Conservation (phyloP, 1,140 invertebrate species). For the Eufriesea mexicana region DNA sequence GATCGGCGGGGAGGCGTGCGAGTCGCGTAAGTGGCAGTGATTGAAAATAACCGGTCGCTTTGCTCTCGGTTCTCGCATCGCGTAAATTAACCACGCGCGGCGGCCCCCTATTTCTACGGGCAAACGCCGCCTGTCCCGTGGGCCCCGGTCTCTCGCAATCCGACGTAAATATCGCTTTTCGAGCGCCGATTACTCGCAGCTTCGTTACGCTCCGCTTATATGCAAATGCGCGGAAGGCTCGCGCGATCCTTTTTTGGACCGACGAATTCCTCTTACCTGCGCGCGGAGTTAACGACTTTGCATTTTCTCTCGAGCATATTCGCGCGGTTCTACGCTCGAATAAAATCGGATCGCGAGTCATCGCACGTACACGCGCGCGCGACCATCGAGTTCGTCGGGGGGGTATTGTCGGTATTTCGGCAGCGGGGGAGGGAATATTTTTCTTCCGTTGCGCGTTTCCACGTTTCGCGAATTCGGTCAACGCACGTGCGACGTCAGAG, state of each 20-base stretch:
- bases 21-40: slow-evolving; percentile 38
- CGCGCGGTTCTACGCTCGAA: too few relatives aligned
- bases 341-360: too few relatives aligned
- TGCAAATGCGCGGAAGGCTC: not conserved
- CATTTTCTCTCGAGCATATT: too few relatives aligned
- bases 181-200: not conserved
- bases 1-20: not conserved
- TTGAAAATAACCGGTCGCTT: slow-evolving; percentile 38
- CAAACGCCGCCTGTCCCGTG: too few relatives aligned
- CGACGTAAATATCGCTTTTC: slow-evolving; percentile 20
- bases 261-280: not conserved
- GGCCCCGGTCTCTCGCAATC: not conserved
- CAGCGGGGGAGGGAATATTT: too few relatives aligned
- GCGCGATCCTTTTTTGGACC: not conserved
- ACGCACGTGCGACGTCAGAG: not conserved
- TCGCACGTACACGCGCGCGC: too few relatives aligned
- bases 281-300: too few relatives aligned
- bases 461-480: slow-evolving; percentile 29
- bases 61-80: not conserved
- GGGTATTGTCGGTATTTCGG: too few relatives aligned
- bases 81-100: slow-evolving; percentile 29
- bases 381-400: too few relatives aligned
- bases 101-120: not conserved
- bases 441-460: not conserved
- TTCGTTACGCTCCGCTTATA: not conserved